Conservation (phyloP, 2,113 vertebrate genomes). For the Epinephelus cyanopodus region DNA sequence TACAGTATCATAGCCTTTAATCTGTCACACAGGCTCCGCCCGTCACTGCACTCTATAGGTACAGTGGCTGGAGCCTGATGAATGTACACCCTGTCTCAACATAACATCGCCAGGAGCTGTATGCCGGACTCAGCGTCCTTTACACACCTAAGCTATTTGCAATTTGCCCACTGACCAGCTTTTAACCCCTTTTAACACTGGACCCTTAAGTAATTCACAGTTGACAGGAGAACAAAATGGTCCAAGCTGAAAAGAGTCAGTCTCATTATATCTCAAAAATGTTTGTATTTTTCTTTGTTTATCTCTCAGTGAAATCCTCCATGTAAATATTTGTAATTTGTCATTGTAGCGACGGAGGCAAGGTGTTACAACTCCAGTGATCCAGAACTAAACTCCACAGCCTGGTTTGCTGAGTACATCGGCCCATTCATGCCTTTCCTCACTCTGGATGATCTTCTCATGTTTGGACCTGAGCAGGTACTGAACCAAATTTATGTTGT, state of each 20-base stretch:
- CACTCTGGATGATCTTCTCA: constrained; percentile 68
- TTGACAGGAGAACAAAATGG: neutral
- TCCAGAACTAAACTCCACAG: constrained; percentile 81
- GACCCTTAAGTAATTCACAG: too few species aligned
- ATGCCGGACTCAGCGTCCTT: too few species aligned
- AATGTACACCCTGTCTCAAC: too few species aligned
- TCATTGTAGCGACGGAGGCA: constrained; percentile 58
- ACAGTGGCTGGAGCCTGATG: too few species aligned
- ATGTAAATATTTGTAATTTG: neutral
- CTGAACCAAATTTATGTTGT: rapidly evolving
- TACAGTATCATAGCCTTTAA: too few species aligned
- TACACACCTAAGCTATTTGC: too few species aligned
- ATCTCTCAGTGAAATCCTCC: neutral
- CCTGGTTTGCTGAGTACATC: constrained; percentile 84
- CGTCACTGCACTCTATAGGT: too few species aligned
- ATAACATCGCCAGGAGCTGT: too few species aligned
- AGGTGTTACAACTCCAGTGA: constrained; percentile 75
- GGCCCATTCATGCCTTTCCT: constrained; percentile 76
- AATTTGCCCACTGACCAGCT: too few species aligned
- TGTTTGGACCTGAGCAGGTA: constrained; percentile 76
- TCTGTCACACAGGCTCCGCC: too few species aligned
- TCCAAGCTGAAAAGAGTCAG: neutral
- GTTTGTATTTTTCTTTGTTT: neutral
- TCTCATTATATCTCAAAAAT: neutral
- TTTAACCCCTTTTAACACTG: too few species aligned